These are phyloP conservation scores for Leptopterna dolabrata DNA, from an alignment of 2,888 invertebrate species.

Conservation along the genomic window DNA sequence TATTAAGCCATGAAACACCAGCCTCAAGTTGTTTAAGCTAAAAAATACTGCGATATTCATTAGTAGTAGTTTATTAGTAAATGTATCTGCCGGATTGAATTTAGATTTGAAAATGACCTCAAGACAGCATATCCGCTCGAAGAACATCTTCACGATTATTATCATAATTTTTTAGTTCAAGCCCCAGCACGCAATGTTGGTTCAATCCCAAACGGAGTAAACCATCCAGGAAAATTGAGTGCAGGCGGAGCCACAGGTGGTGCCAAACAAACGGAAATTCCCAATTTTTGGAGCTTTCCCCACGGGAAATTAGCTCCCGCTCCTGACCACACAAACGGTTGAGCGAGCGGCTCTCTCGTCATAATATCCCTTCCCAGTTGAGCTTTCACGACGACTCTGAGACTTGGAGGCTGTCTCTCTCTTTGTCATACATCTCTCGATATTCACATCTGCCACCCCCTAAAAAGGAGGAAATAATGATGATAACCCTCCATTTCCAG, in stretches of 20 bases:
- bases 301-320: slow-evolving; percentile 24
- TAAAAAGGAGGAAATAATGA: background rate
- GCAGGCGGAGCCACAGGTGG: slow-evolving; percentile 35
- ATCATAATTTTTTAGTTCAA: background rate
- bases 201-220: background rate
- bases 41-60: too few species aligned
- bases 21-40: too few species aligned
- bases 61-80: too few species aligned
- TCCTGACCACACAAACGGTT: slow-evolving; percentile 24
- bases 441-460: background rate
- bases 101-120: too few species aligned
- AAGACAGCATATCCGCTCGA: too few species aligned
- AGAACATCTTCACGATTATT: background rate
- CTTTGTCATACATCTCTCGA: background rate
- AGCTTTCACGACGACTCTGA: background rate
- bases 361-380: background rate
- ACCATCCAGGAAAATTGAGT: background rate
- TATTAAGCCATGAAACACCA: too few species aligned
- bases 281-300: slow-evolving; percentile 31
- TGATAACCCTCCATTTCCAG: too few species aligned
- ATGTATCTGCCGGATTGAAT: too few species aligned
- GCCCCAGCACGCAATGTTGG: background rate
- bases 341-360: background rate
- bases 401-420: background rate
- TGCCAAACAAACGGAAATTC: slow-evolving; percentile 28